phyloP scores from a whole-genome alignment of 2,888 invertebrate species.

The Drosophila vallismaia region DNA sequence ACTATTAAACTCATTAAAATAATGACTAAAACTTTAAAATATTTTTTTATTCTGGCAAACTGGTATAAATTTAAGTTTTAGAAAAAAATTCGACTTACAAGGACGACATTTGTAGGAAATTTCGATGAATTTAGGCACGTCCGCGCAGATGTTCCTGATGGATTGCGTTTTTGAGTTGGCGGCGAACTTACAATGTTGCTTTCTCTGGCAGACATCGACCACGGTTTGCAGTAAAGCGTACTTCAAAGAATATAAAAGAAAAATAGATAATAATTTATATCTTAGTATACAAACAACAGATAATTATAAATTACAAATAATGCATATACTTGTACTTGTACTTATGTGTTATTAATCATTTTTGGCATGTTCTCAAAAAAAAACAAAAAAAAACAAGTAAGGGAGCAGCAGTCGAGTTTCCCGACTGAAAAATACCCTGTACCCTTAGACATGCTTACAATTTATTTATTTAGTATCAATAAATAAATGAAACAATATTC shows the following conservation, averaged over 20 bases:
- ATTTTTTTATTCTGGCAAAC: too few relatives aligned
- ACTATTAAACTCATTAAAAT: too few relatives aligned
- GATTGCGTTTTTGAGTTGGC: constrained; percentile 93
- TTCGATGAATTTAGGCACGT: constrained; percentile 95
- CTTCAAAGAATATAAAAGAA: constrained; percentile 84
- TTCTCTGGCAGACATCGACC: constrained; percentile 96
- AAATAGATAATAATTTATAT: constrained; percentile 10
- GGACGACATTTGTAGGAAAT: constrained; percentile 98
- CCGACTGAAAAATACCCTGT: too few relatives aligned
- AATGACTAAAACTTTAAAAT: too few relatives aligned
- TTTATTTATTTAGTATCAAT: too few relatives aligned
- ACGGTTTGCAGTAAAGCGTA: constrained; percentile 97
- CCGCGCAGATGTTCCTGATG: constrained; percentile 94
- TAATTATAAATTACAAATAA: constrained; percentile 13
- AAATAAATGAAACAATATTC: too few relatives aligned
- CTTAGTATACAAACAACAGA: constrained; percentile 3
- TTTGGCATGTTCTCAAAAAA: too few relatives aligned
- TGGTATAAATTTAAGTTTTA: neutral
- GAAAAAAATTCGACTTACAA: constrained; percentile 87
- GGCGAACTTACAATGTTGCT: constrained; percentile 94
- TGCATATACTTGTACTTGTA: too few relatives aligned
- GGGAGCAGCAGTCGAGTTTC: too few relatives aligned
- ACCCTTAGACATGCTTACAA: too few relatives aligned
- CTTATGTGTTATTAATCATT: too few relatives aligned
- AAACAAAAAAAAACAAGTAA: too few relatives aligned